Evolutionary conservation across 2,113 vertebrate genomes (phyloP).

Genomic region (mouse (Mus musculus)): GRCm39 chr17:80958001-80958500

Average conservation of each 20-base stretch:
- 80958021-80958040: conserved; percentile 49
- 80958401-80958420: neutral
- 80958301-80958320: neutral
- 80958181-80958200: conserved; percentile 31
- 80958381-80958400: neutral
- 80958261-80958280: conserved; percentile 25
- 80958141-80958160: neutral
- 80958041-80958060: neutral
- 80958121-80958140: conserved; percentile 40
- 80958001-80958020: conserved; percentile 31
- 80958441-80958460: neutral
- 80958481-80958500: conserved; percentile 51
- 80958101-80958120: conserved; percentile 9
- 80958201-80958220: conserved; percentile 43
- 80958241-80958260: conserved; percentile 17
- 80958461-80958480: conserved; percentile 14
- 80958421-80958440: neutral
- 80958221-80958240: neutral
- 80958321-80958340: neutral
- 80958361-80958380: neutral
- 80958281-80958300: neutral
- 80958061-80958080: conserved; percentile 19
- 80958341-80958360: neutral
- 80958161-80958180: neutral
- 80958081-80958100: neutral